phyloP scores from a whole-genome alignment of 2,888 invertebrate species.

The Eupithecia subumbrata region DNA sequence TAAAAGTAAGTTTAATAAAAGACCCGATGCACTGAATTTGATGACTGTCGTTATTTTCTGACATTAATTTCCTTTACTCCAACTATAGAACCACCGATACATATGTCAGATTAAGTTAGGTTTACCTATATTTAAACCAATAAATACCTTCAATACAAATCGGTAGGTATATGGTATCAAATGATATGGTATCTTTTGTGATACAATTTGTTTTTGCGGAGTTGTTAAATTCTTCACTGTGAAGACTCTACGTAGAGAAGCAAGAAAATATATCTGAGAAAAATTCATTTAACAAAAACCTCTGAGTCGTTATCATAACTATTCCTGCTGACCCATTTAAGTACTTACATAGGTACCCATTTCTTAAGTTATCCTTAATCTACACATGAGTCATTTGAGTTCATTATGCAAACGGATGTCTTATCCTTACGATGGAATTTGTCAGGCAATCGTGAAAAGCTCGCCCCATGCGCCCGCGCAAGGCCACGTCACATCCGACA shows the following conservation, averaged over 20 bases:
- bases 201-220: neutral
- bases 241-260: neutral
- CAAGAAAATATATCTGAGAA: neutral
- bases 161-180: too few relatives aligned
- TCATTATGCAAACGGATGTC: constrained; percentile 56
- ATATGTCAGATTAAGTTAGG: neutral
- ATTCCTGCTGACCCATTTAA: neutral
- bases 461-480: constrained; percentile 58
- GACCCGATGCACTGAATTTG: neutral
- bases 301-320: neutral
- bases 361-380: constrained; percentile 37
- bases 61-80: neutral
- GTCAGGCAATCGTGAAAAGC: constrained; percentile 81
- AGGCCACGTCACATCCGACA: constrained; percentile 79
- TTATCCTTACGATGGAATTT: constrained; percentile 73
- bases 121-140: neutral
- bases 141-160: neutral
- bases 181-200: neutral
- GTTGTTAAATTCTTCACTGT: neutral
- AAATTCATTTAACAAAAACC: neutral
- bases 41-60: constrained; percentile 2
- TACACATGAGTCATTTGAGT: constrained; percentile 60
- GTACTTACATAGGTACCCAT: neutral
- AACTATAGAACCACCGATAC: neutral
- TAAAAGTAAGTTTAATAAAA: constrained; percentile 3